Evolutionary conservation across 2,888 invertebrate species (phyloP).

Genomic region (Drosophila neotestacea): DNA sequence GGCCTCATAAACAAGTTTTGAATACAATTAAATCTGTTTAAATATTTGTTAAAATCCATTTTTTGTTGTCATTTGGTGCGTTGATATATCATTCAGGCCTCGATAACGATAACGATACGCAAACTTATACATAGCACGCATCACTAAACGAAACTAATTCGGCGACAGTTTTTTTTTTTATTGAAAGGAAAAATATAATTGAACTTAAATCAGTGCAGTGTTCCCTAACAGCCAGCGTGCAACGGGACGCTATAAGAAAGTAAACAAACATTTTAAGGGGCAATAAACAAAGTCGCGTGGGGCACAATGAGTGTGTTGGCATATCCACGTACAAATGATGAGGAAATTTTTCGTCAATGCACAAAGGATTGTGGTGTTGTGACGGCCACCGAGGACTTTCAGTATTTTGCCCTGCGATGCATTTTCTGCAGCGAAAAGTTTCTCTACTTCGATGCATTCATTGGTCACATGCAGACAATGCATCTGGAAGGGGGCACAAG

Average conservation of each 20-base stretch:
- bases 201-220: constrained; percentile 46
- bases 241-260: constrained; percentile 35
- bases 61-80: constrained; percentile 17
- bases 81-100: constrained; percentile 16
- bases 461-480: constrained; percentile 80
- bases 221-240: constrained; percentile 31
- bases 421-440: constrained; percentile 80
- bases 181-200: constrained; percentile 44
- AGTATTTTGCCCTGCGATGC: constrained; percentile 80
- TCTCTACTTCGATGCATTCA: constrained; percentile 82
- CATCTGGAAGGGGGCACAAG: constrained; percentile 57
- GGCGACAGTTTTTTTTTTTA: constrained; percentile 64
- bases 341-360: constrained; percentile 81
- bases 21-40: constrained; percentile 16
- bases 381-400: constrained; percentile 82
- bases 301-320: constrained; percentile 79
- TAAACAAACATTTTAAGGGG: constrained; percentile 28
- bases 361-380: constrained; percentile 83
- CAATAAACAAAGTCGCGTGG: constrained; percentile 41
- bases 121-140: constrained; percentile 49
- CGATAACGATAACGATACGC: constrained; percentile 58
- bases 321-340: constrained; percentile 81
- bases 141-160: constrained; percentile 69
- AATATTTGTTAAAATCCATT: constrained; percentile 26
- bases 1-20: constrained; percentile 4